Conservation (phyloP, 2,888 invertebrate genomes). For the Acronicta aceris region DNA sequence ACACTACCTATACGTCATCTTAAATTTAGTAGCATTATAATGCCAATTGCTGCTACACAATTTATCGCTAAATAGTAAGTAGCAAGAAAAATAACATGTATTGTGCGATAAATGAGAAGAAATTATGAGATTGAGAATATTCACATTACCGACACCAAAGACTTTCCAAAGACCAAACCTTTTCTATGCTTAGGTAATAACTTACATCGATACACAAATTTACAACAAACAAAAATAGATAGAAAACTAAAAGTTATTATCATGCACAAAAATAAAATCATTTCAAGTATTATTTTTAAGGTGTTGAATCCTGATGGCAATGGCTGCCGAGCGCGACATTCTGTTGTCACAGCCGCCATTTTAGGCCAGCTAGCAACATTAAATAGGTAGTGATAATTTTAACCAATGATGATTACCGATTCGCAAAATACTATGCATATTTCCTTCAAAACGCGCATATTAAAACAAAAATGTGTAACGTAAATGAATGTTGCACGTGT, state of each 20-base stretch:
- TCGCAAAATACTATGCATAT: slow-evolving; percentile 49
- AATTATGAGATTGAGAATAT: slow-evolving; percentile 18
- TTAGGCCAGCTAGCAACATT: slow-evolving; percentile 55
- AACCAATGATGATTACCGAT: slow-evolving; percentile 55
- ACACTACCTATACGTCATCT: slow-evolving; percentile 58
- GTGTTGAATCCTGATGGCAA: slow-evolving; percentile 25
- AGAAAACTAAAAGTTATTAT: slow-evolving; percentile 19
- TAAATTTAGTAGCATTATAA: slow-evolving; percentile 69
- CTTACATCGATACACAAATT: slow-evolving; percentile 33
- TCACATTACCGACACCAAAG: slow-evolving; percentile 54
- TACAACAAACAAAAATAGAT: slow-evolving; percentile 13
- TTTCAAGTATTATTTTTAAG: slow-evolving; percentile 17
- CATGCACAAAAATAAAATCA: slow-evolving; percentile 59
- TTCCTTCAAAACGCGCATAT: slow-evolving; percentile 47
- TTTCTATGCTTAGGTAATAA: slow-evolving; percentile 29
- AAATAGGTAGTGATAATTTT: slow-evolving; percentile 45
- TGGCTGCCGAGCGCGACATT: slow-evolving; percentile 40
- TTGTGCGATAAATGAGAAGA: slow-evolving; percentile 30
- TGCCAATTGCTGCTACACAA: slow-evolving; percentile 16
- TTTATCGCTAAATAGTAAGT: slow-evolving; percentile 9
- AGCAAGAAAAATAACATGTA: slow-evolving; percentile 33
- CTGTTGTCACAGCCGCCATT: slow-evolving; percentile 68
- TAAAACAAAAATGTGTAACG: slow-evolving; percentile 67
- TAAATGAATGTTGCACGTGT: slow-evolving; percentile 77
- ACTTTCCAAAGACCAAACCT: slow-evolving; percentile 28